These are phyloP conservation scores for Empis stercorea DNA, from an alignment of 2,888 invertebrate genomes.

Conservation along the genomic window DNA sequence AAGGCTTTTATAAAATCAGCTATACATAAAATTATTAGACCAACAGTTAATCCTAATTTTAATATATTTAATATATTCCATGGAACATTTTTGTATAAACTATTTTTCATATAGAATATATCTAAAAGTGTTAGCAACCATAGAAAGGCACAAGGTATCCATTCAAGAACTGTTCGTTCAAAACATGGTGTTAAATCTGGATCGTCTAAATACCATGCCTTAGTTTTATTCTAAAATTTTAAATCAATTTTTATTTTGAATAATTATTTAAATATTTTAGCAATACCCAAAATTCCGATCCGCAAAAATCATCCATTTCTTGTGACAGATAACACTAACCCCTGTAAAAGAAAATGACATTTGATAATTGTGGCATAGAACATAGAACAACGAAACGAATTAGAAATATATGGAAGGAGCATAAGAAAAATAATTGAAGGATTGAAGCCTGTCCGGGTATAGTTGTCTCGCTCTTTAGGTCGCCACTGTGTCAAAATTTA, in stretches of 20 bases:
- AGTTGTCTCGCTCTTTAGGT: too few relatives aligned
- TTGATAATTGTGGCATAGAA: too few relatives aligned
- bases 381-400: too few relatives aligned
- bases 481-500: too few relatives aligned
- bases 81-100: conserved; percentile 65
- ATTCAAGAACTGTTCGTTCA: conserved; percentile 77
- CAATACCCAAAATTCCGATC: conserved; percentile 7
- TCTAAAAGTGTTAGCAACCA: conserved; percentile 67
- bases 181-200: conserved; percentile 87
- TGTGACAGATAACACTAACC: background rate
- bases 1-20: conserved; percentile 54
- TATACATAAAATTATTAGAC: conserved; percentile 52
- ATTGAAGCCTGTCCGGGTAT: too few relatives aligned
- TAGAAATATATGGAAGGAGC: too few relatives aligned
- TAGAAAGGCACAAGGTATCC: conserved; percentile 76
- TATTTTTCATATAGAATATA: conserved; percentile 58
- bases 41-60: conserved; percentile 52
- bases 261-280: too few relatives aligned
- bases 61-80: conserved; percentile 59
- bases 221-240: conserved; percentile 54
- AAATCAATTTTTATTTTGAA: background rate
- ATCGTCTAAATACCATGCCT: conserved; percentile 68
- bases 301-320: conserved; percentile 4
- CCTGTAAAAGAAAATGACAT: conserved; percentile 7
- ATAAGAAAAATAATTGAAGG: too few relatives aligned